Base-by-base conservation (phyloP, 2,888 invertebrate genomes). In the Drosophila tanythrix region DNA sequence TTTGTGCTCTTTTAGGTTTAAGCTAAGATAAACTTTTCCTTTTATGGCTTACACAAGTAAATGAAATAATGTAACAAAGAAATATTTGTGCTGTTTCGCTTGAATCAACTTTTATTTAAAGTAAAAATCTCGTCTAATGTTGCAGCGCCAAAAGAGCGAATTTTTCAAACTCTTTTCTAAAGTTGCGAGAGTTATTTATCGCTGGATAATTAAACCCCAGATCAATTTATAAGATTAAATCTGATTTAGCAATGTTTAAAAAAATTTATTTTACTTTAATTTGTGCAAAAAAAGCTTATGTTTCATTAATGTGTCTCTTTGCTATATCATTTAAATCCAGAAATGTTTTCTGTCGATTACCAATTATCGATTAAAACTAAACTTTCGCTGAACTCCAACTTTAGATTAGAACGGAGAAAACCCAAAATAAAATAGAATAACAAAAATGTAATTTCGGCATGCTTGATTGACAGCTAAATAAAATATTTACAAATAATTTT, bases 401-500 rank as follows among this genome's bases (percentile, higher is more conserved):
- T 72, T 55, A 48, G 61, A 48, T 35, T 52, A 35, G 40, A 48
- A 36, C 25, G 31, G 5, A 25, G n/a, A 15, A 48, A n/a, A 40
- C 36, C 25, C 18, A 46, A 31, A 36, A 69, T 51, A 55, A 43
- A 46, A 64, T 50, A 52, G 29, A 36, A 59, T n/a, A 27, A 51
- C 52, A 50, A 27, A 50, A 67, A 43, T 51, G n/a, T 52, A 68
- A 71, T 27, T 36, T 60, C 4, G 55, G 58, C 27, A 82, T 52
- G 70, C 61, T 58, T 64, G 27, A 61, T 58, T 64, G 27, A 61
- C 65, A 58, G 46, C 46, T 63, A 67, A 73, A 57, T 62, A 57
- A 78, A 62, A 82, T 79, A 85, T 84, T 70, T 79, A 72, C 71
- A 84, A 82, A 66, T 76, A 52, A 70, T 79, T 79, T 76, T 31